Evolutionary conservation across 1,140 invertebrate species (phyloP).

Genomic region (Drosophila bocki): DNA sequence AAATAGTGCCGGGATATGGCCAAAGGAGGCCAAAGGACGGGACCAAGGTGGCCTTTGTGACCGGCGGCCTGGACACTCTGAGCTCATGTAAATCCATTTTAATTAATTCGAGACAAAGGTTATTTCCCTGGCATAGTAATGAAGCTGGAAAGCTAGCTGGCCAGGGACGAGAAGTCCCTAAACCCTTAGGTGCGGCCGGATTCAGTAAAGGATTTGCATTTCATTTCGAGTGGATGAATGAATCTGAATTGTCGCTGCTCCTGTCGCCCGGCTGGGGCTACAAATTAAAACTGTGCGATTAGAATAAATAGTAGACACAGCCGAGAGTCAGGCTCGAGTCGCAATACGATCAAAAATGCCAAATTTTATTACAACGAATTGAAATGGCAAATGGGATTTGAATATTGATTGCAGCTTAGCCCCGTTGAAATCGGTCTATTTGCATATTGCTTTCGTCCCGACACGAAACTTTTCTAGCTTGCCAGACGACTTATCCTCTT

Average conservation of each 20-base stretch:
- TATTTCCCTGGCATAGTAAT: constrained; percentile 80
- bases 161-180: constrained; percentile 1
- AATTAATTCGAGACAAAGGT: constrained; percentile 84
- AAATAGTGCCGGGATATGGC: constrained; percentile 58
- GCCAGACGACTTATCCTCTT: constrained; percentile 68
- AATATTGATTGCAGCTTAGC: constrained; percentile 82
- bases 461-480: constrained; percentile 59
- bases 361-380: constrained; percentile 80
- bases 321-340: constrained; percentile 31
- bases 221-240: constrained; percentile 79
- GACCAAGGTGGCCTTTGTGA: constrained; percentile 71
- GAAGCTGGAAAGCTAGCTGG: constrained; percentile 29
- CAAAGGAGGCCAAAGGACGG: constrained; percentile 3
- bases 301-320: constrained; percentile 66
- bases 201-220: constrained; percentile 79
- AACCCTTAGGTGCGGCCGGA: constrained; percentile 64
- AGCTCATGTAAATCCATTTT: constrained; percentile 84
- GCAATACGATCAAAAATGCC: constrained; percentile 60
- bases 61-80: constrained; percentile 69
- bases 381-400: constrained; percentile 78
- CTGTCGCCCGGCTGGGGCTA: constrained; percentile 18
- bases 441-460: constrained; percentile 73
- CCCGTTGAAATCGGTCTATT: constrained; percentile 66
- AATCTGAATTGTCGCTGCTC: constrained; percentile 48
- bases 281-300: constrained; percentile 63